Base-by-base conservation (phyloP, 1,140 invertebrate species). In the Drosophila dunni region DNA sequence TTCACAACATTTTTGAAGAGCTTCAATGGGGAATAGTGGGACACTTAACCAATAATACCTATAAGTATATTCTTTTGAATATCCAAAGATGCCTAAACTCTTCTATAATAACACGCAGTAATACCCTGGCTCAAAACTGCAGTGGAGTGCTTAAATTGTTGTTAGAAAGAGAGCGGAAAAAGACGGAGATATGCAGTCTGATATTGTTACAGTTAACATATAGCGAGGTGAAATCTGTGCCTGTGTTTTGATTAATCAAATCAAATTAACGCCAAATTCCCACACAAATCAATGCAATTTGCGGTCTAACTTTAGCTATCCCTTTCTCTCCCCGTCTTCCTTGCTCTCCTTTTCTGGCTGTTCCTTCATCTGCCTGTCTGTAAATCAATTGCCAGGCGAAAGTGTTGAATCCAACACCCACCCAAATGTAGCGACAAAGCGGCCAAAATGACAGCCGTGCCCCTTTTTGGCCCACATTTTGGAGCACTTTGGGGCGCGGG, bases 221-320 rank as follows among this genome's bases (percentile, higher is more conserved):
- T 48, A 17, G 13, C 29, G 13, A 42, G 79, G 72, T 88, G 76
- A 86, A 88, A 86, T 83, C 83, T 71, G 50, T 64, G 62, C 84
- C 61, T 79, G 83, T 68, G 65, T 63, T 79, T 78, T 86, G 83
- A 89, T 89, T 89, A 89, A 89, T 89, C 84, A 89, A 89, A 89
- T 89, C 84, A 89, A 89, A 88, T 89, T 84, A 84, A 79, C 77
- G 77, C 73, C 73, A 78, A 67, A 80, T 89, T 89, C 84, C 84
- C 84, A 89, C 84, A 89, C 84, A 89, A 89, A 89, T 89, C 84
- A 89, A 89, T 89, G 84, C 84, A 89, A 81, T 88, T 89, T 88
- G 74, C 66, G 77, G 66, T 68, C 48, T 54, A 58, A 65, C 57
- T 15, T 10, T 51, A 6, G 7, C 4, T 33, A 1, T 7, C 17